Base-by-base conservation (phyloP, 1,140 invertebrate species). In the Pogonognathellus flavescens region DNA sequence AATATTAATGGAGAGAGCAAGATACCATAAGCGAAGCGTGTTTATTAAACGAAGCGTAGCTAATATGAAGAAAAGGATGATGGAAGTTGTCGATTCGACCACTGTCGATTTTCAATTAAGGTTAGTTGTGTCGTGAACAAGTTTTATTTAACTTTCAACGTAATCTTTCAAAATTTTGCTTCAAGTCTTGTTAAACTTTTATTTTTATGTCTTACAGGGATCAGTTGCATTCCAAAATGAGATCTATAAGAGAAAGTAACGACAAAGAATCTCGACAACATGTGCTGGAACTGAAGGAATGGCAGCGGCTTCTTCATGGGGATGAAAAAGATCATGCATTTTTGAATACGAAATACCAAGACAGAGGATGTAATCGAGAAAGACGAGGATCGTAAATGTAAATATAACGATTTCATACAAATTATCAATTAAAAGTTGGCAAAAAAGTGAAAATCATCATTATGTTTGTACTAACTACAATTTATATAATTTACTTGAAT, bases 261-360 rank as follows among this genome's bases (percentile, higher is more conserved):
- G 88, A 88, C 14, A 88, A 88, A 72, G 88, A 88, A 16, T 87
- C 86, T 0, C 83, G 85, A 18, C 70, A 84, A 10, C 88, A 88
- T 80, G 86, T 88, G 14, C 52, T 86, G 31, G 88, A 88, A 62
- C 86, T 88, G 49, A 88, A 88, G 62, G 88, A 87, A 49, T 88
- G 84, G 80, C 80, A 84, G 14, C 14, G 87, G 18, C 55, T 87
- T 20, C 82, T 87, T 53, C 87, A 87, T 41, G 84, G 86, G 22
- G 88, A 88, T 55, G 50, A 88, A 60, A 88, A 88, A 60, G n/a
- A 83, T 20, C 84, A 84, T 20, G 57, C 55, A 11, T 88, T 87
- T 50, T 80, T 88, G 59, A 41, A 80, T 57, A 84, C 52, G 7
- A 87, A 87, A 70, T 82, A 70, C 18, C 83, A 80, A 62, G 31